Base-by-base conservation (phyloP, 2,888 invertebrate species). In the Boloria selene region DNA sequence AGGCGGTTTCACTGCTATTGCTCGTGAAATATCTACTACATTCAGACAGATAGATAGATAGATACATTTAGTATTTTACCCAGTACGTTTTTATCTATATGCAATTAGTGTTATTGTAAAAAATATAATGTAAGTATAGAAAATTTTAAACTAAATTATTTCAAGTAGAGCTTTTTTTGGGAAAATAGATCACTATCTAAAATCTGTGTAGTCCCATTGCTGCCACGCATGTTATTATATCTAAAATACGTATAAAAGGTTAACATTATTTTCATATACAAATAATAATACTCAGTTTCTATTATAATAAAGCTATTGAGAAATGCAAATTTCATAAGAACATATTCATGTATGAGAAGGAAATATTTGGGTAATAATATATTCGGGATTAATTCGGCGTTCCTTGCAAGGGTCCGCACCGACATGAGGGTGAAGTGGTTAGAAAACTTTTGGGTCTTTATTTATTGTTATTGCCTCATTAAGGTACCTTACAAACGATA, bases 381-480 rank as follows among this genome's bases (percentile, higher is more conserved):
- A 75, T 81, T 84, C 80, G 82, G 81, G 81, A 80, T 85, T 85
- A 85, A 82, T 85, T 83, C 84, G 62, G 85, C 85, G 87, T 85
- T 87, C 82, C 87, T 89, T 88, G 82, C 80, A 81, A 87, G 88
- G 90, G 88, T 84, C 83, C 79, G 79, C 77, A 79, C 76, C 77
- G 75, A 78, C 82, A 78, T 77, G 81, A 81, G 86, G 83, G 85
- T 81, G 83, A 83, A 82, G 82, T 82, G 82, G 84, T 81, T 82
- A 88, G 88, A 88, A 89, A 91, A 91, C 85, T 91, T 91, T 91
- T 87, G 91, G 91, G 91, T 87, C 91, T 84, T 90, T 91, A 92
- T 92, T 92, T 92, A 92, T 91, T 90, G 91, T 92, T 92, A 92
- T 92, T 89, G 83, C 90, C 90, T 91, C 91, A 91, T 92, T 92